Evolutionary conservation across 1,140 invertebrate genomes (phyloP).

Genomic region (Pararge aegeria): DNA sequence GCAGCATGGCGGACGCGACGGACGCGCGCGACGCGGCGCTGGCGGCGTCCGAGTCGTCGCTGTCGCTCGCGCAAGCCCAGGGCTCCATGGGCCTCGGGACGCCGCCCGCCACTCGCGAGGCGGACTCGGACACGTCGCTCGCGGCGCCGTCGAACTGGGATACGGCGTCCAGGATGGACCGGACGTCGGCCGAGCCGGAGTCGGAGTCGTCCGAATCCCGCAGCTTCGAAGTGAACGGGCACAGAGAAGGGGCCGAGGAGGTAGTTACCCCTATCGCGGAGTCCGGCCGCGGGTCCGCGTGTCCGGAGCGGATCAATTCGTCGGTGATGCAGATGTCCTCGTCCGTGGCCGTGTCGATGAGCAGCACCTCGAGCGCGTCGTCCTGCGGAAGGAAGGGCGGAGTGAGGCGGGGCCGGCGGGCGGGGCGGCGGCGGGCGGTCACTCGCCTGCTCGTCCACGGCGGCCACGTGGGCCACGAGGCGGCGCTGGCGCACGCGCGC

Average conservation of each 20-base stretch:
- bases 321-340: slow-evolving; percentile 47
- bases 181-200: slow-evolving; percentile 19
- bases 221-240: too few relatives aligned
- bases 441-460: slow-evolving; percentile 28
- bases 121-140: neutral
- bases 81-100: neutral
- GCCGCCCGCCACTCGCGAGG: neutral
- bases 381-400: slow-evolving; percentile 18
- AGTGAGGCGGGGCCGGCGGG: too few relatives aligned
- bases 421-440: too few relatives aligned
- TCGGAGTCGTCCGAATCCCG: slow-evolving; percentile 8
- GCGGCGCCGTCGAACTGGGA: neutral
- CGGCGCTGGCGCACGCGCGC: slow-evolving; percentile 35
- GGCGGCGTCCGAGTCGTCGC: neutral
- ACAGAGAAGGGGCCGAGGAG: neutral
- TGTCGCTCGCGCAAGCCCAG: neutral
- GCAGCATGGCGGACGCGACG: neutral
- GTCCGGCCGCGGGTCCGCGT: slow-evolving; percentile 48
- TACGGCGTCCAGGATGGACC: slow-evolving; percentile 8
- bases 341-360: slow-evolving; percentile 52
- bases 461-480: slow-evolving; percentile 47
- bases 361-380: slow-evolving; percentile 48
- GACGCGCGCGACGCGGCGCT: neutral
- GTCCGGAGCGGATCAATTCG: slow-evolving; percentile 47
- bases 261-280: slow-evolving; percentile 39